Percentiles rank a stretch among this genome's conserved stretches.
Evolutionary conservation across 2,888 invertebrate species (phyloP).

Genomic region (Lutraria lutraria): DNA sequence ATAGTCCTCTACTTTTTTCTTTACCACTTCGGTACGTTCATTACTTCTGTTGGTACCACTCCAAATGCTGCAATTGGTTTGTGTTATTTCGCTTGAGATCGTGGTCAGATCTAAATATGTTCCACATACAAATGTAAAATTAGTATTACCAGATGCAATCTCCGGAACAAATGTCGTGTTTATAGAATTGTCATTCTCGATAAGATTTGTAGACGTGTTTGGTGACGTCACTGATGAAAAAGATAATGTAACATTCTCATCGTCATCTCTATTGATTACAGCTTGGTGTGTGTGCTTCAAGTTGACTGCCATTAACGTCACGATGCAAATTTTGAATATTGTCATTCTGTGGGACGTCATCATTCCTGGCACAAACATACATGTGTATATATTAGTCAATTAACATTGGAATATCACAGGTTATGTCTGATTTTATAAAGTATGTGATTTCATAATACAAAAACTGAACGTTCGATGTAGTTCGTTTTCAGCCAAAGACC

Average conservation of each 20-base stretch:
- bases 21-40: not conserved
- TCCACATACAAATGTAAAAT: not conserved
- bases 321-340: not conserved
- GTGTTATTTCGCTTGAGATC: not conserved
- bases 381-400: not conserved
- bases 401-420: too few species aligned
- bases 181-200: not conserved
- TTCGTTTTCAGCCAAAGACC: too few species aligned
- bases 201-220: not conserved
- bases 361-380: not conserved
- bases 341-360: not conserved
- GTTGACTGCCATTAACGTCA: not conserved
- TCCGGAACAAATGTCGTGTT: not conserved
- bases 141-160: not conserved
- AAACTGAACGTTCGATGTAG: too few species aligned
- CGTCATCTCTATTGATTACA: not conserved
- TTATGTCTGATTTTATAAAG: too few species aligned
- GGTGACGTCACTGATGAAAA: not conserved
- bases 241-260: not conserved
- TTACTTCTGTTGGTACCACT: not conserved
- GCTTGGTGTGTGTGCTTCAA: not conserved
- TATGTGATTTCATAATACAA: too few species aligned
- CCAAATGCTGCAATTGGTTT: not conserved
- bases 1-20: not conserved
- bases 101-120: not conserved